These are phyloP conservation scores for Anoplopoma fimbria DNA, from an alignment of 2,113 vertebrate species.

Conservation along the genomic window DNA sequence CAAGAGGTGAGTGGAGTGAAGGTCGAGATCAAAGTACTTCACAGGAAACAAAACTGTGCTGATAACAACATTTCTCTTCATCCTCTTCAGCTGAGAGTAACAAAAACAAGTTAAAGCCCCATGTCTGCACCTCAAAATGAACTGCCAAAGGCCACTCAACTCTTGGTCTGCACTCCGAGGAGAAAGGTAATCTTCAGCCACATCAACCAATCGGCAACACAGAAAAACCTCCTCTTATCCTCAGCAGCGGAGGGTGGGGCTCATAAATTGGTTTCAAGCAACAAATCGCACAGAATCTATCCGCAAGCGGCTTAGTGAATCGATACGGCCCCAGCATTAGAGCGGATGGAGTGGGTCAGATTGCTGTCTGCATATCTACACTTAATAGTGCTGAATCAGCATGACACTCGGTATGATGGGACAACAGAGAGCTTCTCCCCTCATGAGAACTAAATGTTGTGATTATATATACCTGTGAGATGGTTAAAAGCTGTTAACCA, in stretches of 20 bases:
- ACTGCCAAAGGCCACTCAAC: slow-evolving; percentile 20
- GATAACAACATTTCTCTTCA: slow-evolving; percentile 18
- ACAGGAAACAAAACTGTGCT: slow-evolving; percentile 26
- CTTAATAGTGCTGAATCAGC: slow-evolving; percentile 42
- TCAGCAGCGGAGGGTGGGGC: neutral
- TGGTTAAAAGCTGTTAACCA: neutral
- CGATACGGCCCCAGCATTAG: slow-evolving; percentile 51
- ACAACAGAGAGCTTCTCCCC: neutral
- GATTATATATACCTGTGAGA: neutral
- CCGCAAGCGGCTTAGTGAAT: slow-evolving; percentile 60
- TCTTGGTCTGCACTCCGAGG: slow-evolving; percentile 7
- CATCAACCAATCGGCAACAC: slow-evolving; percentile 44
- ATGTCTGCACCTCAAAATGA: slow-evolving; percentile 46
- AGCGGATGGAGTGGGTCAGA: slow-evolving; percentile 48
- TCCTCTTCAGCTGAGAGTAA: slow-evolving; percentile 18
- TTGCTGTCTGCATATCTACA: slow-evolving; percentile 47
- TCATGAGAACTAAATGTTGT: neutral
- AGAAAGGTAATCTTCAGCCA: slow-evolving; percentile 44
- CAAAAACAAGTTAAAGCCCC: slow-evolving; percentile 38
- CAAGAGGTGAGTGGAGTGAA: slow-evolving; percentile 17
- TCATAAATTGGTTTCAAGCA: slow-evolving; percentile 57
- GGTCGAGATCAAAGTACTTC: slow-evolving; percentile 44
- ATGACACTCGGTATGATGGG: neutral
- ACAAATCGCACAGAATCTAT: slow-evolving; percentile 58
- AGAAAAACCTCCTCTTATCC: slow-evolving; percentile 43